These are phyloP conservation scores for Aurelia coerulea DNA, from an alignment of 30 jellyfish, hydroid and myxozoan genomes.

Conservation along the genomic window DNA sequence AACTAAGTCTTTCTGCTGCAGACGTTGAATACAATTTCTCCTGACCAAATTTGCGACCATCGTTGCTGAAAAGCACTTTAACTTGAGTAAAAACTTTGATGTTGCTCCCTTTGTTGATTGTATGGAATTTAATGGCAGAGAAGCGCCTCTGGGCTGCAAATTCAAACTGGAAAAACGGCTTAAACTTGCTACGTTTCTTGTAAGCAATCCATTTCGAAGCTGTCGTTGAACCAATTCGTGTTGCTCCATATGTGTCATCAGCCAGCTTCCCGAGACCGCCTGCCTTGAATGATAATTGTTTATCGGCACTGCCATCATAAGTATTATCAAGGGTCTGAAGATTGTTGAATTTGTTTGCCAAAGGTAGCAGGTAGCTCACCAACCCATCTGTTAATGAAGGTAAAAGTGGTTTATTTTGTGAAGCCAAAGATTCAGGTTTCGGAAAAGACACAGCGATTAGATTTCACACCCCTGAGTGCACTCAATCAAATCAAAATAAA, in stretches of 20 bases:
- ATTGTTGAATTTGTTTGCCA: constrained; percentile 61
- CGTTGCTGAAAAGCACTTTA: constrained; percentile 68
- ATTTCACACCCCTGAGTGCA: too few species aligned
- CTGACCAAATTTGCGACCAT: constrained; percentile 49
- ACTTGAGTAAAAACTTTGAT: constrained; percentile 67
- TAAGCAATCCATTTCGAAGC: constrained; percentile 83
- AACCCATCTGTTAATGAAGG: constrained; percentile 56
- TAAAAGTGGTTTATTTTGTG: too few species aligned
- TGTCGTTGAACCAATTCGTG: neutral
- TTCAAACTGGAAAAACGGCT: constrained; percentile 64
- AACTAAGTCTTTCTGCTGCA: constrained; percentile 68
- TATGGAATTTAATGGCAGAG: constrained; percentile 68
- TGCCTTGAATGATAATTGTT: constrained; percentile 25
- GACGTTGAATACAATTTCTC: constrained; percentile 57
- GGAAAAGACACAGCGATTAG: too few species aligned
- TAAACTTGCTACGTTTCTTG: constrained; percentile 37
- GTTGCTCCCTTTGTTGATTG: constrained; percentile 59
- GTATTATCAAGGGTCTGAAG: constrained; percentile 50
- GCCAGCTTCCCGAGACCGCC: constrained; percentile 89
- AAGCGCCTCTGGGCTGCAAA: constrained; percentile 56
- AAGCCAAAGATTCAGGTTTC: too few species aligned
- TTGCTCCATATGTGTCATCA: constrained; percentile 76
- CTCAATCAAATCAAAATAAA: too few species aligned
- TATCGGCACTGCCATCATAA: constrained; percentile 76
- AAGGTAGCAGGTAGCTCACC: constrained; percentile 56